Base-by-base conservation (phyloP, 1,140 invertebrate species). In the Periplaneta americana region DNA sequence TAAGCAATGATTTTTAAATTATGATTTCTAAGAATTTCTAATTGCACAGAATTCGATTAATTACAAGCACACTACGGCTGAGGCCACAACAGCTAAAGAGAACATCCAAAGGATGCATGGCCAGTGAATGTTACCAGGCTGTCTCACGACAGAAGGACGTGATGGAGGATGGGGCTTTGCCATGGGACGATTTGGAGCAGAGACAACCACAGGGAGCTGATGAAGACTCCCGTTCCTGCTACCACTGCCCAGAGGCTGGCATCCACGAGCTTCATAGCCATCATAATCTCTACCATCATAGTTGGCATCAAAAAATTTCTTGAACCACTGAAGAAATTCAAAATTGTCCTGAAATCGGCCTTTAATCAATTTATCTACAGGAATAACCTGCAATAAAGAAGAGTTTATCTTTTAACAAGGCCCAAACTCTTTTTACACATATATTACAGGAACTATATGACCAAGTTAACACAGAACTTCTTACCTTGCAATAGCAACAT, bases 291-390 rank as follows among this genome's bases (percentile, higher is more conserved):
- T 92, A 80, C 97, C 98, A 87, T 99, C 96, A 90, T 98, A 99
- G 91, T 99, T 99, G 77, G 98, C 98, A 92, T 99, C 98, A 91
- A 99, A 99, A 90, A 99, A 99, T 88, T 99, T 99, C 92, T 99
- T 99, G 91, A 99, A 99, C 98, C 98, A 99, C 92, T 99, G 98
- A 83, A 99, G 94, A 91, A 99, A 99, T 91, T 99, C 98, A 93
- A 99, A 99, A 91, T 99, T 99, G 91, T 99, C 98, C 93, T 98
- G 97, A 90, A 99, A 99, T 86, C 96, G 94, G 85, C 97, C 98
- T 90, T 99, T 99, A 87, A 98, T 97, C 89, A 99, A 92, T 90
- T 96, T 97, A 89, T 99, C 98, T 88, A 99, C 97, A 83, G 97
- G 97, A 90, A 99, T 98, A 87, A 98, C 96, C 98, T 99, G 90